Conservation (phyloP, 2,113 vertebrate species). For the Semnornis frantzii region DNA sequence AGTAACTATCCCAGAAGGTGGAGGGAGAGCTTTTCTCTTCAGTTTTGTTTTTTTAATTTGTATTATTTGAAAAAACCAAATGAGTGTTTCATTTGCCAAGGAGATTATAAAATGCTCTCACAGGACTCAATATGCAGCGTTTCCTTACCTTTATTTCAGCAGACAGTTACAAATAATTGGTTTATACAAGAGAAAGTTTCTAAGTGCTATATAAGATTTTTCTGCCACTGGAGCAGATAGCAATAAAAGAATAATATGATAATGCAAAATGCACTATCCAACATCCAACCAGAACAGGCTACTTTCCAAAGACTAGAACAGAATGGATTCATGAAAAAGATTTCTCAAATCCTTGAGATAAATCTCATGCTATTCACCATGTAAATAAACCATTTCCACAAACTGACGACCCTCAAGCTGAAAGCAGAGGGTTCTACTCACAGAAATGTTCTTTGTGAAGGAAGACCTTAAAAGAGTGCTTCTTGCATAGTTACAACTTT, state of each 20-base stretch:
- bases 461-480: not conserved
- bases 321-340: not conserved
- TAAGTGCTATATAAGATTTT: not conserved
- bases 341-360: not conserved
- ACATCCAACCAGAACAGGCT: not conserved
- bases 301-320: not conserved
- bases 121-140: not conserved
- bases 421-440: not conserved
- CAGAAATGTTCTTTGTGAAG: not conserved
- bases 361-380: not conserved
- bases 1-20: slow-evolving; percentile 26
- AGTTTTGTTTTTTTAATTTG: not conserved
- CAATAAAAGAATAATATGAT: not conserved
- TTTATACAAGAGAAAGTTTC: slow-evolving; percentile 21
- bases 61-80: slow-evolving; percentile 42
- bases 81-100: slow-evolving; percentile 33
- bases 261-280: not conserved
- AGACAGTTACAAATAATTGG: slow-evolving; percentile 24
- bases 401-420: not conserved
- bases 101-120: slow-evolving; percentile 41
- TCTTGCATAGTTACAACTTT: fast-evolving
- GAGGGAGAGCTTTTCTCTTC: slow-evolving; percentile 4
- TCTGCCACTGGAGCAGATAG: not conserved
- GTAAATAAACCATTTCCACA: not conserved
- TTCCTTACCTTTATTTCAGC: slow-evolving; percentile 20